Conservation (phyloP, 2,113 vertebrate species). For the Peromyscus polionotus region DNA sequence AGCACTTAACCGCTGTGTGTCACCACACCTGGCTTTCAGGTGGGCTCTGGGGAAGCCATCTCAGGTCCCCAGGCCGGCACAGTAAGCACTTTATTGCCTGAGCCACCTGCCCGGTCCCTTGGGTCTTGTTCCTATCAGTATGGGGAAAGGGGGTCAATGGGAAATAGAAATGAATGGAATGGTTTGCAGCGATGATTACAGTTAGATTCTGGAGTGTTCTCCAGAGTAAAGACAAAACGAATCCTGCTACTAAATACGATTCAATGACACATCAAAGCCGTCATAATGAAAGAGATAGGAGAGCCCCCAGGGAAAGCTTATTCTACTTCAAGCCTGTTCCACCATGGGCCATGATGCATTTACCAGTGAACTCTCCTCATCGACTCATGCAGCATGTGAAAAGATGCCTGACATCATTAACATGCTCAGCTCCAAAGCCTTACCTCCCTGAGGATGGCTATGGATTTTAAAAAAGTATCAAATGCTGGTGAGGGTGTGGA, state of each 20-base stretch:
- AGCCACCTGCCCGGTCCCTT: background rate
- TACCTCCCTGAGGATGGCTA: background rate
- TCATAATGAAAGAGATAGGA: background rate
- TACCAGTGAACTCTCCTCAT: background rate
- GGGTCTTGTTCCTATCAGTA: background rate
- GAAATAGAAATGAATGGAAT: background rate
- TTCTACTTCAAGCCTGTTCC: background rate
- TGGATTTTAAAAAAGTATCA: background rate
- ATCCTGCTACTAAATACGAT: background rate
- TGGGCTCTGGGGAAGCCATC: background rate
- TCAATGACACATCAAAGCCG: background rate
- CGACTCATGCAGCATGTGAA: rapidly evolving
- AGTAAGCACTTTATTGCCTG: background rate
- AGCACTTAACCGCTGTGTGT: background rate
- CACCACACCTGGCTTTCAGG: background rate
- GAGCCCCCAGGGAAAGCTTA: background rate
- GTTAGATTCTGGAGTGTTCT: background rate
- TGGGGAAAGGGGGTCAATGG: no score
- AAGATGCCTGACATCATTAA: background rate
- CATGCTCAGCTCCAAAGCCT: background rate
- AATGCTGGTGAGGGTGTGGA: no score
- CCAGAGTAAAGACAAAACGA: background rate
- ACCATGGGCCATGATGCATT: background rate
- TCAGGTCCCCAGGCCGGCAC: background rate
- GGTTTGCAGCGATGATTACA: background rate